Base-by-base conservation (phyloP, 2,797 vertebrate genomes). In the Muscicapa comitata region DNA sequence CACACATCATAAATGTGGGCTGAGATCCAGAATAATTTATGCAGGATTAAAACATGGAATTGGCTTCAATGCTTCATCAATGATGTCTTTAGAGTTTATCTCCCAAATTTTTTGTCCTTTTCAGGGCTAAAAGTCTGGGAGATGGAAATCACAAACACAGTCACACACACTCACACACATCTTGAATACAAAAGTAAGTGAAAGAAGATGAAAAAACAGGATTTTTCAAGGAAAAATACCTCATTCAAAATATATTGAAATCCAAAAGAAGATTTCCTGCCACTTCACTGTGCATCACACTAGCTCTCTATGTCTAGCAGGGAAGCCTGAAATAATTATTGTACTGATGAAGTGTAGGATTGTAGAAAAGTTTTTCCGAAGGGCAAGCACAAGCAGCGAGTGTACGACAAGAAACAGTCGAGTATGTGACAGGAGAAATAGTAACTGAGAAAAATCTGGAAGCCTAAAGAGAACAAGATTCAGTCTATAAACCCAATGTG, bases 341-440 rank as follows among this genome's bases (percentile, higher is more conserved):
- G 26, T 53, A 45, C 63, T 96, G 94, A 96, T 95, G 95, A 97
- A 83, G 89, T 95, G 94, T 63, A 91, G 91, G 90, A 81, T 33
- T 78, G 79, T 28, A 92, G 92, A 90, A 79, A 75, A 72, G 33
- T 62, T 90, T 94, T 92, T 96, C 79, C 58, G 66, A 94, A 93
- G 35, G 82, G 59, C 76, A 91, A 54, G 45, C 91, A 72, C 21
- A 86, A 88, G 68, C 21, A 88, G 21, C 55, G 51, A 91, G 51
- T 73, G 66, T 33, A 62, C 12, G 37, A 93, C 91, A 90, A 95
- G 70, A 75, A 95, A 80, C 29, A 86, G 80, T 47, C 82, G 90
- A 95, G 88, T 96, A 95, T 95, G 94, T 96, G 95, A 93, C 93
- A 79, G 91, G 33, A 96, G 87, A 96, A 95, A 94, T 81, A 96